Base-by-base conservation (phyloP, 2,797 vertebrate species). In the Sebastes cheni region DNA sequence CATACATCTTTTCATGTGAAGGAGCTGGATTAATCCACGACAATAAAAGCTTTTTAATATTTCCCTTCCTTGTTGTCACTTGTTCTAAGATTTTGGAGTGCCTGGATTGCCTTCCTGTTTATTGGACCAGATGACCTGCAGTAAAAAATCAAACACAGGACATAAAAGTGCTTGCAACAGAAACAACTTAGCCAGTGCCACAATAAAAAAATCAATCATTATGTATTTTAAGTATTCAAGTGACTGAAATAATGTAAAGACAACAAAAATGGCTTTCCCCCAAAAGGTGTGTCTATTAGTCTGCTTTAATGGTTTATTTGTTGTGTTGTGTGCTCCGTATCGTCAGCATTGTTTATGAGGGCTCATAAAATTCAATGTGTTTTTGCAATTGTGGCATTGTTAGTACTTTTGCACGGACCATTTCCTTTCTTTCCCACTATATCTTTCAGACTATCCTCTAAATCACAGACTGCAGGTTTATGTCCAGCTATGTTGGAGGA, bases 391-490 rank as follows among this genome's bases (percentile, higher is more conserved):
- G 1, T 34, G 25, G n/a, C 27, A 34, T 66, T 76, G 58, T 56
- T 58, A 10, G 16, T 62, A 8, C 32, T 32, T 67, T 67, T 50
- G 5, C 58, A 22, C 4, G 25, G 36, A 56, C 23, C 22, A 76
- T 73, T 79, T 72, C 62, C 67, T 75, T 32, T 62, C 20, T 29
- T 69, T 34, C n/a, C 12, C 58, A 60, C 72, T 76, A 1, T 46
- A 11, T 70, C 73, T 67, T 71, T 73, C 2, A 67, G 54, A 73
- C 58, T 32, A 67, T 56, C 34, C 70, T 42, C 14, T 80, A 67
- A 71, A 77, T 77, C 74, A 72, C n/a, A 34, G 10, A 22, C 18
- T 65, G 56, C 69, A 80, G 60, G 14, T 75, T 74, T 71, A 64
- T 58, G 66, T 54, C 72, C 22, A 22, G 18, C 55, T 8, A 25